Percentiles rank a stretch among this genome's conserved stretches.
phyloP scores from a whole-genome alignment of 2,888 invertebrate species.

The Odontocerum albicorne region DNA sequence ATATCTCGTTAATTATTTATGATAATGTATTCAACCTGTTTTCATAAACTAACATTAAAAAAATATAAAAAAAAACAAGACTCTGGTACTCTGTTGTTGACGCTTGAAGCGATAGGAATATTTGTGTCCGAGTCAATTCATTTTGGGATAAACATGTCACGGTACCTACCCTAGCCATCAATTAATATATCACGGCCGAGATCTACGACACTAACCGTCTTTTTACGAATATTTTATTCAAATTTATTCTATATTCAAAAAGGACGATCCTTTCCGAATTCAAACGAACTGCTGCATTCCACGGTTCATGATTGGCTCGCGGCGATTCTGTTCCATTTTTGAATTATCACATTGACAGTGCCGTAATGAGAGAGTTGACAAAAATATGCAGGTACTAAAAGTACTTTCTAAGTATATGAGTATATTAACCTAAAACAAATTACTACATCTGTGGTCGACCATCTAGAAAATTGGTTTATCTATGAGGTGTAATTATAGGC shows the following conservation, averaged over 20 bases:
- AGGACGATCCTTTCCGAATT: slow-evolving; percentile 17
- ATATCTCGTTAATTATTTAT: too few species aligned
- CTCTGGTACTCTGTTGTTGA: not conserved
- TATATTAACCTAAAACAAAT: too few species aligned
- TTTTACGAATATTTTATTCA: slow-evolving; percentile 14
- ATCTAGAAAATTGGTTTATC: too few species aligned
- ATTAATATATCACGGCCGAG: slow-evolving; percentile 12
- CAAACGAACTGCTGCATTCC: slow-evolving; percentile 12
- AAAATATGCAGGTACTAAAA: too few species aligned
- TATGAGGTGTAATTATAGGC: too few species aligned
- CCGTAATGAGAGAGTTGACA: too few species aligned
- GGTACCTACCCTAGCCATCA: not conserved
- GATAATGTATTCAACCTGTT: too few species aligned
- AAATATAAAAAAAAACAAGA: not conserved
- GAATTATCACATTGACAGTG: not conserved
- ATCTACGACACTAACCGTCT: slow-evolving; percentile 19
- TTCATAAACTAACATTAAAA: too few species aligned
- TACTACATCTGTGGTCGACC: too few species aligned
- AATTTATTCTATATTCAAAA: slow-evolving; percentile 26
- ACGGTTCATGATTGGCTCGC: slow-evolving; percentile 14
- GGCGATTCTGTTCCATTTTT: slow-evolving; percentile 21
- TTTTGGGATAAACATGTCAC: slow-evolving; percentile 7
- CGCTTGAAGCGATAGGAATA: not conserved
- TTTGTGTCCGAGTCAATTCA: not conserved
- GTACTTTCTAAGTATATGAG: too few species aligned